These are phyloP conservation scores for Microplitis mediator DNA, from an alignment of 1,140 invertebrate genomes.

Conservation along the genomic window DNA sequence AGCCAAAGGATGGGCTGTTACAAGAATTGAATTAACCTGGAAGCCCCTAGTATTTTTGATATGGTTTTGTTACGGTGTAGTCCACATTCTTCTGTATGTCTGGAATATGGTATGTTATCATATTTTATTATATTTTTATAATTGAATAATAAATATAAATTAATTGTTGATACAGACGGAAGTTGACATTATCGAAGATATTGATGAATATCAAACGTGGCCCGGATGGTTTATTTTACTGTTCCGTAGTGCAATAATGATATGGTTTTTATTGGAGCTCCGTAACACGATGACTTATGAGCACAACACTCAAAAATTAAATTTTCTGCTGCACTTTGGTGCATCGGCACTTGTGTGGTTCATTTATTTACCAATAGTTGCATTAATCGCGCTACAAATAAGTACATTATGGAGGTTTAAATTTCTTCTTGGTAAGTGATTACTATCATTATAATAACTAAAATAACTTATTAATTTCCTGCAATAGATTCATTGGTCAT, in stretches of 20 bases:
- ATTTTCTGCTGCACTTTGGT: conserved; percentile 95
- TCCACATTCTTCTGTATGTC: conserved; percentile 90
- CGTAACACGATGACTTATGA: conserved; percentile 90
- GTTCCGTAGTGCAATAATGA: conserved; percentile 87
- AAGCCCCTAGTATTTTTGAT: conserved; percentile 87
- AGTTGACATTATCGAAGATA: conserved; percentile 94
- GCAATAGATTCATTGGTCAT: conserved; percentile 6
- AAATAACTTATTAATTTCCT: neutral
- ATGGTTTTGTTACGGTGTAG: conserved; percentile 89
- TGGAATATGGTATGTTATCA: conserved; percentile 86
- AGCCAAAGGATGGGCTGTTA: conserved; percentile 97
- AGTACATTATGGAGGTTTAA: conserved; percentile 95
- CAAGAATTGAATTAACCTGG: conserved; percentile 83
- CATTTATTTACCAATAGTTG: conserved; percentile 93
- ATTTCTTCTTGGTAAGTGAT: conserved; percentile 81
- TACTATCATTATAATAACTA: neutral
- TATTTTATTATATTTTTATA: neutral
- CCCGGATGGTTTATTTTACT: conserved; percentile 92
- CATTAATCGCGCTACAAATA: conserved; percentile 90
- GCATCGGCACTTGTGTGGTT: conserved; percentile 98
- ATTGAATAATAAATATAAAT: conserved; percentile 16
- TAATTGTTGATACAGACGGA: conserved; percentile 75
- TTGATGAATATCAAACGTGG: conserved; percentile 96
- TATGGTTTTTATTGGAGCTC: conserved; percentile 94
- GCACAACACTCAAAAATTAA: conserved; percentile 87